phyloP scores from a whole-genome alignment of 2,888 invertebrate species.

The Drosophila nr. fundita region DNA sequence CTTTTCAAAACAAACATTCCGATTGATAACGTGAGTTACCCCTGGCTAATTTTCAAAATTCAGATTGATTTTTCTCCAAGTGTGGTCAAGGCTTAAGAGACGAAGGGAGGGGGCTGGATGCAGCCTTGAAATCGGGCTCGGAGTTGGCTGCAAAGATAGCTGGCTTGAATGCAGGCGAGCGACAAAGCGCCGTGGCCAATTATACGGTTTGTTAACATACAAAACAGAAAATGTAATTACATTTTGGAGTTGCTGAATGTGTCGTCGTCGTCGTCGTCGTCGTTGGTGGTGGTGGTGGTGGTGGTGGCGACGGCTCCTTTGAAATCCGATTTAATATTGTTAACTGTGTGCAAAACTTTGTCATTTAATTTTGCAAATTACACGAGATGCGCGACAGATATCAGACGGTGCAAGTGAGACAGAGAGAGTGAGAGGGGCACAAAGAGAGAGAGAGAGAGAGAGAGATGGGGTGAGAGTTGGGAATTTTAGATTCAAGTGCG shows the following conservation, averaged over 20 bases:
- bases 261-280: not conserved
- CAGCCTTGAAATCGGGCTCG: conserved; percentile 10
- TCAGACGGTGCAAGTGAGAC: conserved; percentile 1
- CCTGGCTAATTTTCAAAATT: not conserved
- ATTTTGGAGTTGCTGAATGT: conserved; percentile 59
- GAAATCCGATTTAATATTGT: conserved; percentile 81
- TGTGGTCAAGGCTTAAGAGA: conserved; percentile 23
- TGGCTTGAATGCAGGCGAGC: conserved; percentile 47
- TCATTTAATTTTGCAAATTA: conserved; percentile 76
- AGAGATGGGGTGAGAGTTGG: not conserved
- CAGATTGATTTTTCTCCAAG: not conserved
- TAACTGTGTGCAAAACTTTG: conserved; percentile 80
- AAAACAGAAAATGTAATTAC: conserved; percentile 81
- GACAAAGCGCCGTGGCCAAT: conserved; percentile 69
- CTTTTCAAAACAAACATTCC: not conserved
- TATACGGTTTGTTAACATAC: conserved; percentile 80
- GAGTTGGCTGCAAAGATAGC: conserved; percentile 23
- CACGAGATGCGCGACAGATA: conserved; percentile 43
- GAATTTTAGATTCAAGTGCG: conserved; percentile 7
- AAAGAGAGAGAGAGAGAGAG: not conserved
- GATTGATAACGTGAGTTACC: not conserved
- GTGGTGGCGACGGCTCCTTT: conserved; percentile 50
- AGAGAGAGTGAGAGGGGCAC: not conserved
- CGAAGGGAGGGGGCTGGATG: conserved; percentile 1
- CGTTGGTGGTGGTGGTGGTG: not conserved